Evolutionary conservation across 2,888 invertebrate genomes (phyloP), one percentile per base, ranked within the genome.

Genomic region (Pomacea canaliculata): DNA sequence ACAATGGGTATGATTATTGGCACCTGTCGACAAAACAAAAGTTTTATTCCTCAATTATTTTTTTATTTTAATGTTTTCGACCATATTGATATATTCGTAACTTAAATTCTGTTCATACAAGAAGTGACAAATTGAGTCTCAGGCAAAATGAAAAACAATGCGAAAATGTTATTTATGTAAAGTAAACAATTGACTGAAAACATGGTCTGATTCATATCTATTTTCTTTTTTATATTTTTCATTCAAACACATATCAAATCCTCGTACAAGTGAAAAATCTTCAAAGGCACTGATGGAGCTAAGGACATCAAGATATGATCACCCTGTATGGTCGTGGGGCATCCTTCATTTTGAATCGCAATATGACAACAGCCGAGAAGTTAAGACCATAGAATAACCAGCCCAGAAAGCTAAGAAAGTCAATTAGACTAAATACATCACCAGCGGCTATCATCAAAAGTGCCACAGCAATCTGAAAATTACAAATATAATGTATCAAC

Each of bases 1-100:
- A 85, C 76, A 1, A 85, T 73, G 1, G 86, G 85, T 56, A 87
- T 79, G 27, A 83, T 70, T 13, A 83, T 72, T 12, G 86, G 86
- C 5, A 85, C 86, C 86, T 86, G 83, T 13, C 3, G 68, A 48
- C 27, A 10, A 49, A n/a, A 49, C 12, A 56, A 7, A 56, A 23
- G n/a, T 5, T n/a, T 13, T 2, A 16, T 1, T 10, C 51, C 0
- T 10, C 8, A 56, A 16, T 10, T 1, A 56, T 56, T 56, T 13
- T 56, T 13, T 56, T 16, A 56, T 2, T 56, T 56, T 37, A 13
- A 16, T 16, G 10, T 16, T 56, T 16, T 13, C 16, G 3, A 16
- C 0, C 16, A 16, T 7, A 56, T 16, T 56, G 10, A 13, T 13
- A 1, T 13, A 13, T 12, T 7, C 2, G 7, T 27, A 27, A 19